These are phyloP conservation scores for Euclidia mi DNA, from an alignment of 2,888 invertebrate species.

Conservation along the genomic window DNA sequence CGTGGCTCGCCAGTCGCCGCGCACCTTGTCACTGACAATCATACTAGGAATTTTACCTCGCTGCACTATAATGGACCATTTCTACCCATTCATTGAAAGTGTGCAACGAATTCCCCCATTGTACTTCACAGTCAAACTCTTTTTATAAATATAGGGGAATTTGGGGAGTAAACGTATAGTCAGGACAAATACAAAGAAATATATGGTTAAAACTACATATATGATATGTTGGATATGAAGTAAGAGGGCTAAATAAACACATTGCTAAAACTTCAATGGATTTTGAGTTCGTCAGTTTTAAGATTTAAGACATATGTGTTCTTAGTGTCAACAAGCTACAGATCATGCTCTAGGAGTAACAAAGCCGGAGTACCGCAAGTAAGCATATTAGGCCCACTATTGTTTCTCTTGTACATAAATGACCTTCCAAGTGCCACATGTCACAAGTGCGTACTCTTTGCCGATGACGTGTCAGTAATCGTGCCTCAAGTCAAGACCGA, in stretches of 20 bases:
- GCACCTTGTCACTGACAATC: constrained; percentile 49
- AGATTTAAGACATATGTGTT: background rate
- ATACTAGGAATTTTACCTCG: constrained; percentile 46
- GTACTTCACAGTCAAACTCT: constrained; percentile 3
- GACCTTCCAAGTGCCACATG: too few relatives aligned
- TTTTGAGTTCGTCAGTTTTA: background rate
- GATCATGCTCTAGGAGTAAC: too few relatives aligned
- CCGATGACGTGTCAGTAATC: too few relatives aligned
- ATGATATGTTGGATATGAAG: too few relatives aligned
- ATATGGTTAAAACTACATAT: too few relatives aligned
- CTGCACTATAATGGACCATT: constrained; percentile 41
- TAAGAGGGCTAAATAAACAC: too few relatives aligned
- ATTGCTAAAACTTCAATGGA: too few relatives aligned
- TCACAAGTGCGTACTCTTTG: too few relatives aligned
- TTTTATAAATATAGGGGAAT: constrained; percentile 6
- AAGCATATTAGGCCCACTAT: too few relatives aligned
- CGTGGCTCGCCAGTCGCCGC: constrained; percentile 20
- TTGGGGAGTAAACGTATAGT: background rate
- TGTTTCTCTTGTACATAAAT: constrained; percentile 47
- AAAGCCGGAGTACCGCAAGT: too few relatives aligned
- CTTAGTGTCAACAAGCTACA: constrained; percentile 18
- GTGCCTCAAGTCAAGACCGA: too few relatives aligned
- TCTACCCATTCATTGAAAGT: constrained; percentile 13
- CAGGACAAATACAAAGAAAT: background rate
- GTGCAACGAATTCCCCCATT: constrained; percentile 8